These are phyloP conservation scores for Lophotriccus pileatus DNA, from an alignment of 2,797 vertebrate species.

Conservation along the genomic window DNA sequence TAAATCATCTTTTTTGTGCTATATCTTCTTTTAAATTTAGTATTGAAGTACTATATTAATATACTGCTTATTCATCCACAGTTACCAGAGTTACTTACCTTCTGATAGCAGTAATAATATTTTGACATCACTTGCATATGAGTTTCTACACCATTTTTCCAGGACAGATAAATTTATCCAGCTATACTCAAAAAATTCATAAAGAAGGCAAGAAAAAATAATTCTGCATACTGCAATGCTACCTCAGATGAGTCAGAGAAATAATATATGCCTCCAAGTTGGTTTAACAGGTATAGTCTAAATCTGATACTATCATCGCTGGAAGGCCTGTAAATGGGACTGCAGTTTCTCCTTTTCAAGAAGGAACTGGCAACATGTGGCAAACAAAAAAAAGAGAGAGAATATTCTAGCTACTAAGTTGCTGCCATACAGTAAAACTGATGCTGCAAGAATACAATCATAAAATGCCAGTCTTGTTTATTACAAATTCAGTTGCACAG, in stretches of 20 bases:
- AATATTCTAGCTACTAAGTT: not conserved
- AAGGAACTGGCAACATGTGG: constrained; percentile 1
- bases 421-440: not conserved
- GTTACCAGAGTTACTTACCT: not conserved
- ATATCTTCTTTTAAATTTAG: not conserved
- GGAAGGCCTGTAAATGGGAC: not conserved
- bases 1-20: not conserved
- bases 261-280: constrained; percentile 20
- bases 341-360: constrained; percentile 23
- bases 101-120: not conserved
- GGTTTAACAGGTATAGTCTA: constrained; percentile 27
- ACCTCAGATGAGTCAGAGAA: constrained; percentile 4
- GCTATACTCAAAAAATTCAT: not conserved
- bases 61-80: not conserved
- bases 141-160: not conserved
- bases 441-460: not conserved
- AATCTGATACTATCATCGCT: constrained; percentile 31
- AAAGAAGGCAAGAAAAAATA: not conserved
- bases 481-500: not conserved
- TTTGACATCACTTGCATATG: not conserved
- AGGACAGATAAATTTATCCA: not conserved
- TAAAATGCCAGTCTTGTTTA: constrained; percentile 1
- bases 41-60: not conserved
- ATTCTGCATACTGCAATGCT: not conserved
- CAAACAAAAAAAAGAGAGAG: not conserved